Conservation (phyloP, 2,113 vertebrate genomes). For the Muntiacus muntjak region DNA sequence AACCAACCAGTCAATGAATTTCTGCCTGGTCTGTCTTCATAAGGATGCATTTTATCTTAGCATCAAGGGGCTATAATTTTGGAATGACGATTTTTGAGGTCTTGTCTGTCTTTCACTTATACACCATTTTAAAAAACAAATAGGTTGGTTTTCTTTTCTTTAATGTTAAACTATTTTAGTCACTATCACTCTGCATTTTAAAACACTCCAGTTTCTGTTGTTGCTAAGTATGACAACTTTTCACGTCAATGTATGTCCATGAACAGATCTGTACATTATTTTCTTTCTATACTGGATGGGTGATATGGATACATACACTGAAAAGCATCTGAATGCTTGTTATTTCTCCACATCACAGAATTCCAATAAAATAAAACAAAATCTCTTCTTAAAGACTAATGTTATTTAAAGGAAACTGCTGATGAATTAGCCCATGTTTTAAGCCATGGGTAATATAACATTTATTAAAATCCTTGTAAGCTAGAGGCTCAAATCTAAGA, state of each 20-base stretch:
- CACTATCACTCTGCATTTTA: neutral
- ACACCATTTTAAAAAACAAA: neutral
- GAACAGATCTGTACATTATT: neutral
- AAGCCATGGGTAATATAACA: slow-evolving; percentile 33
- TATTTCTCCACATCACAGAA: neutral
- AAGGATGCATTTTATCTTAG: neutral
- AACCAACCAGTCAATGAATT: neutral
- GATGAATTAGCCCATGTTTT: slow-evolving; percentile 2
- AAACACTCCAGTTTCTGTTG: neutral
- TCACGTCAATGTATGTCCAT: neutral
- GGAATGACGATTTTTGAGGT: neutral
- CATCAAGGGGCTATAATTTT: neutral
- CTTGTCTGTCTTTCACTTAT: neutral
- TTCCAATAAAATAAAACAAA: slow-evolving; percentile 50
- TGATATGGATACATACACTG: neutral
- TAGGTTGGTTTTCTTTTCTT: neutral
- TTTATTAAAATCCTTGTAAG: slow-evolving; percentile 40
- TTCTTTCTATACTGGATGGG: neutral
- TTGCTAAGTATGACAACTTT: neutral
- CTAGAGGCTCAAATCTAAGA: slow-evolving; percentile 43
- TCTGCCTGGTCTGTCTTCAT: neutral
- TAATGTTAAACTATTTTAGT: neutral
- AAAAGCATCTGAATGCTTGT: neutral
- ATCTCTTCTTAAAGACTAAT: neutral
- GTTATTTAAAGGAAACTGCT: neutral